Evolutionary conservation across 1,140 invertebrate species (phyloP).

Genomic region (Caenorhabditis remanei): DNA sequence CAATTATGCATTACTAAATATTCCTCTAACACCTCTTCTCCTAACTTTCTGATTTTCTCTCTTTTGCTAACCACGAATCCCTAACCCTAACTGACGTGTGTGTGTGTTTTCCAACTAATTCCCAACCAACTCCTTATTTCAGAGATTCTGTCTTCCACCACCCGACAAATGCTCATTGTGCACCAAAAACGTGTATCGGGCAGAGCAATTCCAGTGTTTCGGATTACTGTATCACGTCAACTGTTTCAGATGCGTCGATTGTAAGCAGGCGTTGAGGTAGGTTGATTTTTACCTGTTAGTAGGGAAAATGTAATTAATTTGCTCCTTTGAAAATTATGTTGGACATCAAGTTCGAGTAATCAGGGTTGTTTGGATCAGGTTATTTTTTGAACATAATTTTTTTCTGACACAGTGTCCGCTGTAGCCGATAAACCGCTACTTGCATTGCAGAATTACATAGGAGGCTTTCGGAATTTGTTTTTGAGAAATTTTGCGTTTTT

Average conservation of each 20-base stretch:
- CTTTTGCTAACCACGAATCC: neutral
- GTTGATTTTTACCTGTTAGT: neutral
- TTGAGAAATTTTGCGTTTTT: too few relatives aligned
- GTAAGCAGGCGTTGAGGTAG: conserved; percentile 66
- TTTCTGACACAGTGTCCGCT: too few relatives aligned
- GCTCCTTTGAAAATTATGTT: neutral
- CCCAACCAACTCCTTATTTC: neutral
- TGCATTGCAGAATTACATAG: too few relatives aligned
- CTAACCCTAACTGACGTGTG: neutral
- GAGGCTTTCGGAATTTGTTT: too few relatives aligned
- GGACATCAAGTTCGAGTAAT: too few relatives aligned
- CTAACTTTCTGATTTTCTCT: neutral
- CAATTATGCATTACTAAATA: too few relatives aligned
- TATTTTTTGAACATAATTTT: too few relatives aligned
- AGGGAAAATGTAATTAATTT: neutral
- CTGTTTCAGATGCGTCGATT: conserved; percentile 67
- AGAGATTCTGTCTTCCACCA: conserved; percentile 54
- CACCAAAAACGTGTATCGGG: conserved; percentile 64
- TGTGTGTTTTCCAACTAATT: neutral
- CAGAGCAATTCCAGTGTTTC: conserved; percentile 68
- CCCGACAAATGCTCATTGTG: conserved; percentile 64
- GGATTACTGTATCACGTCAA: conserved; percentile 65
- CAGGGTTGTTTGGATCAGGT: too few relatives aligned
- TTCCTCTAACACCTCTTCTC: too few relatives aligned
- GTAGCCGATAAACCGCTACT: too few relatives aligned